Conservation (phyloP, 2,888 invertebrate species). For the Norana najaformis region DNA sequence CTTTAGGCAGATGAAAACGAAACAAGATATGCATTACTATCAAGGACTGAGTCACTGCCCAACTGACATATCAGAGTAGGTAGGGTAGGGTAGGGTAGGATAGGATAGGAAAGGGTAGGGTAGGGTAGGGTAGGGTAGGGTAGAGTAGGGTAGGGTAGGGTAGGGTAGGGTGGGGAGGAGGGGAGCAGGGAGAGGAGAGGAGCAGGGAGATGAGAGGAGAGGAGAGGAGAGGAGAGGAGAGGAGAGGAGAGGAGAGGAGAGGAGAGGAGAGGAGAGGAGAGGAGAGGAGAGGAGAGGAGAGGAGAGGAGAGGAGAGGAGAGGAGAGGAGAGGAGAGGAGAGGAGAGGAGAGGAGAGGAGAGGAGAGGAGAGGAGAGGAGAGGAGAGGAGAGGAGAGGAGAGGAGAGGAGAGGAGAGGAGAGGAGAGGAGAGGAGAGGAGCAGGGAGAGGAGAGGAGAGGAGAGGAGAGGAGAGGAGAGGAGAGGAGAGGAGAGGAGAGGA, state of each 20-base stretch:
- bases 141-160: background rate
- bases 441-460: background rate
- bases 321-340: too few species aligned
- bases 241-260: background rate
- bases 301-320: background rate
- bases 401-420: background rate
- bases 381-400: too few species aligned
- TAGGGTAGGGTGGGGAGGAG: background rate
- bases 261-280: background rate
- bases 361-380: too few species aligned
- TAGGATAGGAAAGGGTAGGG: background rate
- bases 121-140: background rate
- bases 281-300: background rate
- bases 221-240: background rate
- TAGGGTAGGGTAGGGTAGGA: too few species aligned
- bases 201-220: too few species aligned
- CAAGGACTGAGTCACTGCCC: too few species aligned
- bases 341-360: too few species aligned
- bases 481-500: too few species aligned
- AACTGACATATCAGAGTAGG: too few species aligned
- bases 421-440: background rate
- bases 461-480: background rate
- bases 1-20: conserved; percentile 40
- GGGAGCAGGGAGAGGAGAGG: too few species aligned
- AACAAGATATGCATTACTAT: background rate